A percentile compares a stretch with the other conserved stretches of the same genome.
Conservation (phyloP, 1,140 invertebrate species). For the Bombus sylvicola region DNA sequence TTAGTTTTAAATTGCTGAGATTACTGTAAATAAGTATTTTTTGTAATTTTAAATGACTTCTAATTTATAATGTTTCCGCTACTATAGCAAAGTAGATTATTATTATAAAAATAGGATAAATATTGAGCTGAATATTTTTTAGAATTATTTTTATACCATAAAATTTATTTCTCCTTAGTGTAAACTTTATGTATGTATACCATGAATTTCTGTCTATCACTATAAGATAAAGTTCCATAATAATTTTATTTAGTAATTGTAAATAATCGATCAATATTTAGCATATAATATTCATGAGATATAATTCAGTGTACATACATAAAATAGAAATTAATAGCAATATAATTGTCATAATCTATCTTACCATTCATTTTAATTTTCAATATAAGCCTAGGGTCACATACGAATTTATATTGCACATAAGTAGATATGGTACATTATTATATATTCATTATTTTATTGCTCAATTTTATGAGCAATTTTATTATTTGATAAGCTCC, state of each 20-base stretch:
- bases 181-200: slow-evolving; percentile 22
- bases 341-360: not conserved
- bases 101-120: not conserved
- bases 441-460: not conserved
- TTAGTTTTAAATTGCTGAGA: not conserved
- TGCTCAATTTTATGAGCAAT: slow-evolving; percentile 31
- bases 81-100: not conserved
- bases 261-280: not conserved
- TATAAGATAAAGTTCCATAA: not conserved
- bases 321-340: not conserved
- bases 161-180: not conserved
- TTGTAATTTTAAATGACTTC: slow-evolving; percentile 30
- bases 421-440: not conserved
- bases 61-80: not conserved
- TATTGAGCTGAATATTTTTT: not conserved
- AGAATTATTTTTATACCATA: not conserved
- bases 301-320: not conserved
- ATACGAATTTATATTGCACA: not conserved
- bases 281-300: not conserved
- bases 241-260: not conserved
- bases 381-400: not conserved
- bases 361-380: not conserved
- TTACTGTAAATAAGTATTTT: slow-evolving; percentile 25
- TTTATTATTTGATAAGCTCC: slow-evolving; percentile 14
- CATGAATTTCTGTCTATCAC: not conserved